Evolutionary conservation across 2,797 vertebrate species (phyloP), one percentile per base, ranked within the genome.

Genomic region (Astyanax mexicanus): DNA sequence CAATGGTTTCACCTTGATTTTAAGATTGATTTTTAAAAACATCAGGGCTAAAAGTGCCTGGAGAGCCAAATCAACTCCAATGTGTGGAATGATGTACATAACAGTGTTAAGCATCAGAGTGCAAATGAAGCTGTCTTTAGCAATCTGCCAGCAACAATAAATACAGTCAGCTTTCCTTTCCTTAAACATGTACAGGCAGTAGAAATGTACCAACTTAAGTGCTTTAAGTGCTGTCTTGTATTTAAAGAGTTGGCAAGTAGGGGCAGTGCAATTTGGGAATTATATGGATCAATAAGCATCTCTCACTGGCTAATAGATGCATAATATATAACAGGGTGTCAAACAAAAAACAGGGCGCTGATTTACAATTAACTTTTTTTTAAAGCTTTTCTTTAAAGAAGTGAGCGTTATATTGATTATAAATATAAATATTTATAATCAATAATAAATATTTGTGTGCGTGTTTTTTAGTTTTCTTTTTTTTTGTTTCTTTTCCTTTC

Each of bases 51-150:
- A 49, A 72, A 72, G 69, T 72, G 55, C 57, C 21, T 15, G 13
- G 6, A 9, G 8, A 35, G 11, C 65, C 27, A 10, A n/a, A 57
- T 10, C 9, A 17, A 11, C 11, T 7, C 45, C 13, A 13, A 21
- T 51, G 35, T 35, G 38, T 72, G 57, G 70, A 72, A 72, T 72
- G 55, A 44, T 25, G 12, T 38, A 62, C 29, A 25, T 70, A 60
- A 47, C 69, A 71, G 69, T 71, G 69, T 69, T 45, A 71, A 60
- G 69, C 69, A 72, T 35, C 69, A 23, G 42, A 72, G 70, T 72
- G 55, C 44, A 61, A 72, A 38, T 21, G 4, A 69, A 3, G 12
- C 32, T 51, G 13, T 37, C 4, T 42, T 42, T 23, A 62, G n/a
- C 58, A 21, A n/a, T 21, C 60, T 19, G 49, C 51, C 51, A 17